A percentile compares a stretch with the other conserved stretches of the same genome.
phyloP scores from a whole-genome alignment of 2,113 vertebrate species.

The Tachysurus fulvidraco region DNA sequence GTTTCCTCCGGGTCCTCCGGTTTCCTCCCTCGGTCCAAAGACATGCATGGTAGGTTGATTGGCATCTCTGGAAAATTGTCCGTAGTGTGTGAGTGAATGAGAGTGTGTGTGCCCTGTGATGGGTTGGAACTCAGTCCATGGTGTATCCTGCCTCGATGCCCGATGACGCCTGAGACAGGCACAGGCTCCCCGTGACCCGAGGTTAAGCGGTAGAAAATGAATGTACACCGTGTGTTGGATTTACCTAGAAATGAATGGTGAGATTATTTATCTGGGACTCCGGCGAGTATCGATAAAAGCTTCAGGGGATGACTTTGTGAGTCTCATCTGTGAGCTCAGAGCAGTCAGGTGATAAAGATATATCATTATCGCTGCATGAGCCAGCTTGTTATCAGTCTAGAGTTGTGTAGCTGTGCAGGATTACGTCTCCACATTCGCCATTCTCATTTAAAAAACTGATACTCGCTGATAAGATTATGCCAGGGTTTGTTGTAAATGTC shows the following conservation, averaged over 20 bases:
- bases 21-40: no score
- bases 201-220: no score
- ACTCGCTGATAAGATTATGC: neutral
- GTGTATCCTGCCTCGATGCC: no score
- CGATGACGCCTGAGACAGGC: no score
- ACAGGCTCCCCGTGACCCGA: no score
- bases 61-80: no score
- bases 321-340: neutral
- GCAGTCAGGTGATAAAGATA: constrained; percentile 27
- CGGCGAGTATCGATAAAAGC: neutral
- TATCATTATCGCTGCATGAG: constrained; percentile 14
- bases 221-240: neutral
- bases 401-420: neutral
- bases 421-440: neutral
- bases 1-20: no score
- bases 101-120: no score
- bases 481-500: neutral
- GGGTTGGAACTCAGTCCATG: no score
- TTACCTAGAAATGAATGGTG: constrained; percentile 4
- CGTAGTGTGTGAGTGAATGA: no score
- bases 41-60: no score
- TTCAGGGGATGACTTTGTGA: neutral
- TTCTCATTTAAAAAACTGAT: neutral
- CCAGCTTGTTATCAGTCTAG: constrained; percentile 9
- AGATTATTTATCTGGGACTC: constrained; percentile 1